Conservation (phyloP, 2,888 invertebrate species). For the Alviniconcha strummeri region DNA sequence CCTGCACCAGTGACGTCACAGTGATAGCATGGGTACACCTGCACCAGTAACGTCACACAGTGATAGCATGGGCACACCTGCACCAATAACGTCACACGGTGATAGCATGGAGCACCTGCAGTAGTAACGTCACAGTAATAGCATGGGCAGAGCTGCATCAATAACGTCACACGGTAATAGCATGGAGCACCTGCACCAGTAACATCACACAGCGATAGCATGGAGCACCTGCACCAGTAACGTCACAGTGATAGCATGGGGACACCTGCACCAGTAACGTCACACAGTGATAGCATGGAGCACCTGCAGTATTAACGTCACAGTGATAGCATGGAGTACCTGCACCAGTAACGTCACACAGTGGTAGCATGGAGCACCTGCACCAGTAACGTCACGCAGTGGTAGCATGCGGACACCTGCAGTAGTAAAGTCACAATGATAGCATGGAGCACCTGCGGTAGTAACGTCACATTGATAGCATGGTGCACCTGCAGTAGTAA, state of each 20-base stretch:
- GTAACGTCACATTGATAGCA: background rate
- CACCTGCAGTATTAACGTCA: background rate
- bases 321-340: slow-evolving; percentile 78
- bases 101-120: too few species aligned
- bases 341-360: slow-evolving; percentile 39
- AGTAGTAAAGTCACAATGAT: slow-evolving; percentile 65
- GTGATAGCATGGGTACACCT: background rate
- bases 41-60: background rate
- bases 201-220: slow-evolving; percentile 72
- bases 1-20: background rate
- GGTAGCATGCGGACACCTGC: slow-evolving; percentile 77
- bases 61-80: slow-evolving; percentile 79
- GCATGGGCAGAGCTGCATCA: background rate
- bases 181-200: background rate
- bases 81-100: slow-evolving; percentile 17
- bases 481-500: background rate
- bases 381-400: background rate
- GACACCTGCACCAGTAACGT: background rate
- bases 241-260: slow-evolving; percentile 61
- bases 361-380: background rate
- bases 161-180: background rate
- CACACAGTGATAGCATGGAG: background rate
- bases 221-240: slow-evolving; percentile 75
- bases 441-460: too few species aligned
- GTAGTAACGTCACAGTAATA: background rate